Evolutionary conservation across 2,797 vertebrate species (phyloP), one percentile per base, ranked within the genome.

Genomic region (Limosa lapponica): DNA sequence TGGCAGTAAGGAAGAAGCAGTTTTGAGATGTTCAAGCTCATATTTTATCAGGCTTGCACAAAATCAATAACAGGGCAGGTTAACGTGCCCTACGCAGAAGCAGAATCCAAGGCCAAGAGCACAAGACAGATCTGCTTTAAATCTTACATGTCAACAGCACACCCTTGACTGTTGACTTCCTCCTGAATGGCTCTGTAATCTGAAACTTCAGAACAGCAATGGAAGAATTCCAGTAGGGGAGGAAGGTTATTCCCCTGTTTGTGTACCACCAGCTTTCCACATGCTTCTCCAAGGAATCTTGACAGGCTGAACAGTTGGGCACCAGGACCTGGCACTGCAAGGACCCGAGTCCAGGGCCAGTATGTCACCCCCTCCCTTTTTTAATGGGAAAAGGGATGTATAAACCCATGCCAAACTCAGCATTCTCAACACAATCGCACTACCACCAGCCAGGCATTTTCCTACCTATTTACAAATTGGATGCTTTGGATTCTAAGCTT

Each of bases 91-190:
- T 32, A 10, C 11, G 44, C 39, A n/a, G n/a, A 19, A 11, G 44
- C 18, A 44, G 74, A 85, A 88, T 19, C 34, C 77, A 77, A 73
- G 39, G 17, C 34, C 36, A 67, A 64, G 34, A 89, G 23, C 51
- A 30, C 48, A 48, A 82, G 41, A 89, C n/a, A 17, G 72, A 90
- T 55, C 77, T 91, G 70, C 94, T 95, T 96, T 93, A 91, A 78
- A 77, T 91, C 82, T 82, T 16, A 11, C 24, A 25, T 62, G 84
- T 91, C 87, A 96, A 78, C 90, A 96, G 81, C 71, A 81, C 85
- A 85, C 73, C 54, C 94, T 41, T 37, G 74, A 37, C 82, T 94
- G 78, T 43, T 93, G 90, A 90, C 66, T 95, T 96, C 77, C 92
- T 87, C 54, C 75, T 86, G 81, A 94, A 92, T 81, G 75, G 55